Evolutionary conservation across 2,113 vertebrate species (phyloP).

Genomic region (Elaphurus davidianus): DNA sequence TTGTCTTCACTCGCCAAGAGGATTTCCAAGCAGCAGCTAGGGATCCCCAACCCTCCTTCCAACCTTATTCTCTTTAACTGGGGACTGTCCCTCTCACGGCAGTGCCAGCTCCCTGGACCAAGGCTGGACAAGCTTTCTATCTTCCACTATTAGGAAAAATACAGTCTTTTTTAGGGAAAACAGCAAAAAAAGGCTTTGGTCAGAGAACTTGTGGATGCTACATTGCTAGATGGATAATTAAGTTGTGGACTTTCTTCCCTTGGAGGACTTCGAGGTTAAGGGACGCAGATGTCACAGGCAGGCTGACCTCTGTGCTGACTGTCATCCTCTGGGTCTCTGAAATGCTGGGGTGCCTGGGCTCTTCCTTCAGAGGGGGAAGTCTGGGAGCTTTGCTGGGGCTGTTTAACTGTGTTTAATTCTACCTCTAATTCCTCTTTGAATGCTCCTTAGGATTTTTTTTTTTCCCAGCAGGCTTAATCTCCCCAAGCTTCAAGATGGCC

Average conservation of each 20-base stretch:
- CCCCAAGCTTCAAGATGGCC: not conserved
- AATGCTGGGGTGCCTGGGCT: not conserved
- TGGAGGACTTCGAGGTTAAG: not conserved
- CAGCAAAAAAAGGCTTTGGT: not conserved
- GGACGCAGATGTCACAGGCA: not conserved
- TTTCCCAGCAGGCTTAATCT: slow-evolving; percentile 23
- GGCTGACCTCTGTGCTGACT: not conserved
- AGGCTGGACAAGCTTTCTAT: not conserved
- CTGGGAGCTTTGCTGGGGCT: not conserved
- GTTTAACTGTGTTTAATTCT: not conserved
- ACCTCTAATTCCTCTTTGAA: not conserved
- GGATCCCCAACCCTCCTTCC: not conserved
- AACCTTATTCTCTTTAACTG: not conserved
- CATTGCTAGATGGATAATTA: not conserved
- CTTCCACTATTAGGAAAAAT: not conserved
- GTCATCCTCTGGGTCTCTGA: not conserved
- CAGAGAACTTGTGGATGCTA: not conserved
- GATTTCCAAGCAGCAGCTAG: not conserved
- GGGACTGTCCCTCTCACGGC: not conserved
- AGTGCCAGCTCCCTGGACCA: not conserved
- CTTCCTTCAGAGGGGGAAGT: not conserved
- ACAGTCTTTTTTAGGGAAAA: not conserved
- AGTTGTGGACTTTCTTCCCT: not conserved
- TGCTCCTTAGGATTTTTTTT: not conserved
- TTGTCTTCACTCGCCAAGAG: not conserved